A percentile compares a stretch with the other conserved stretches of the same genome.
phyloP scores from a whole-genome alignment of 2,113 vertebrate species.

The Condylura cristata region DNA sequence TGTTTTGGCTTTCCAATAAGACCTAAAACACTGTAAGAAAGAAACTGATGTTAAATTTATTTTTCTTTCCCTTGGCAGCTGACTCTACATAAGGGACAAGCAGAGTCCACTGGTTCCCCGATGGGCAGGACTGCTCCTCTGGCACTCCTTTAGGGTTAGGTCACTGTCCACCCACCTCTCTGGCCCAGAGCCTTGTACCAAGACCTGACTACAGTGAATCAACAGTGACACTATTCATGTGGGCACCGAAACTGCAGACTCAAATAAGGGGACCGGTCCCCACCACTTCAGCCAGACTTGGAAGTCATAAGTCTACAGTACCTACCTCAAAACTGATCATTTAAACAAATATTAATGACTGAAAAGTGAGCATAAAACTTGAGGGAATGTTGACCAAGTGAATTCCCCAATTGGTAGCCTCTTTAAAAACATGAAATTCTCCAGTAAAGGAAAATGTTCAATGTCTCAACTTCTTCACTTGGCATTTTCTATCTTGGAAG shows the following conservation, averaged over 20 bases:
- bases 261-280: not conserved
- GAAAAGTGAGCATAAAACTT: not conserved
- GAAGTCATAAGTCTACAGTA: not conserved
- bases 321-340: not conserved
- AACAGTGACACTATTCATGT: not conserved
- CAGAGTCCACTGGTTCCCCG: not conserved
- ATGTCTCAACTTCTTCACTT: not conserved
- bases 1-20: not conserved
- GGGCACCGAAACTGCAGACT: not conserved
- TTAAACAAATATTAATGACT: not conserved
- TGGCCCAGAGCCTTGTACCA: not conserved
- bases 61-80: conserved; percentile 11
- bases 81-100: not conserved
- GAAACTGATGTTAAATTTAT: not conserved
- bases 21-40: not conserved
- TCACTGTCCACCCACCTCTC: conserved; percentile 19
- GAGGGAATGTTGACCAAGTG: not conserved
- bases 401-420: not conserved
- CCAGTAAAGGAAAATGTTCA: not conserved
- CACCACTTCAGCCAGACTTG: not conserved
- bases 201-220: not conserved
- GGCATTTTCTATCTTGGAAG: conserved; percentile 36
- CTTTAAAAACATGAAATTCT: not conserved
- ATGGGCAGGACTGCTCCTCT: not conserved
- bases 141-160: not conserved